Evolutionary conservation across 1,140 invertebrate genomes (phyloP).

Genomic region (Battus philenor): DNA sequence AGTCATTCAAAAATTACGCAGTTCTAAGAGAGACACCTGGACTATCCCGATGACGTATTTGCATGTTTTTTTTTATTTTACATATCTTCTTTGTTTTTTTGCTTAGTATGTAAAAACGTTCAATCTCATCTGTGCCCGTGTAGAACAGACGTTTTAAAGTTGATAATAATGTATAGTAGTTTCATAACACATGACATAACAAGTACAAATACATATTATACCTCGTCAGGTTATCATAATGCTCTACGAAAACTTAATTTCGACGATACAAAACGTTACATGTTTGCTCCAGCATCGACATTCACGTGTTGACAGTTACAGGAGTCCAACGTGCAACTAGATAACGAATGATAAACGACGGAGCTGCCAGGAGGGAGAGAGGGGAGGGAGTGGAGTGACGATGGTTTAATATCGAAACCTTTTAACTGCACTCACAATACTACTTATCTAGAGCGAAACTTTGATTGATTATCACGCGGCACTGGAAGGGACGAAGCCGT

Average conservation of each 20-base stretch:
- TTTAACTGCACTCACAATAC: slow-evolving; percentile 12
- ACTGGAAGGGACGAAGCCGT: not conserved
- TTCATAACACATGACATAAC: no score
- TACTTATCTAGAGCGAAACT: not conserved
- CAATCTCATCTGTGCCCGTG: no score
- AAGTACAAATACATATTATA: no score
- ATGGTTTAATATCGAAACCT: slow-evolving; percentile 14
- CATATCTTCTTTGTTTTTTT: no score
- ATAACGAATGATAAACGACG: slow-evolving; percentile 6
- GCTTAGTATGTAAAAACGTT: no score
- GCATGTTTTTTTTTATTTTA: no score
- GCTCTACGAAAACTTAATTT: not conserved
- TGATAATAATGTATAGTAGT: no score
- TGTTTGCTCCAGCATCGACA: slow-evolving; percentile 1
- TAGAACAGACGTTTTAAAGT: no score
- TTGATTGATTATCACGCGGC: slow-evolving; percentile 3
- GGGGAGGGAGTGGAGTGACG: not conserved
- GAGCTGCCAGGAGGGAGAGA: not conserved
- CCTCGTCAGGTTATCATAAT: no score
- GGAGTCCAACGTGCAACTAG: not conserved
- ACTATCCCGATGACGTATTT: no score
- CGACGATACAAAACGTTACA: not conserved
- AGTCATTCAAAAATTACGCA: no score
- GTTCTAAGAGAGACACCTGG: no score
- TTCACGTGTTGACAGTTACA: slow-evolving; percentile 6